Percentiles rank a stretch among this genome's conserved stretches.
These are phyloP conservation scores for Pseudorhombus dupliciocellatus DNA, from an alignment of 2,113 vertebrate species.

Conservation along the genomic window DNA sequence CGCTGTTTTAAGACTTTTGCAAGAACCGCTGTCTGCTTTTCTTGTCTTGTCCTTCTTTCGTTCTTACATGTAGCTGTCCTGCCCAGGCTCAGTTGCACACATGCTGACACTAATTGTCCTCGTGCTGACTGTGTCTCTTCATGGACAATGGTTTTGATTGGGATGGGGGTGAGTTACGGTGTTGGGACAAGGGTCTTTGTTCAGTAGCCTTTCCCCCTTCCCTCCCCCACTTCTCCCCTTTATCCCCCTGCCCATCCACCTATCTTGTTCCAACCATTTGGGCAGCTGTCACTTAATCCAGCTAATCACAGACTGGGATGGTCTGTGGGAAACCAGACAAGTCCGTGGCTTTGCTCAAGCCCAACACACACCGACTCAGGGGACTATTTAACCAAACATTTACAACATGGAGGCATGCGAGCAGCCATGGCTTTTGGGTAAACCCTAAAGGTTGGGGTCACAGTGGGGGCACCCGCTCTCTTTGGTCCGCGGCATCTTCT, in stretches of 20 bases:
- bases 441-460: constrained; percentile 33
- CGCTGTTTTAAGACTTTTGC: constrained; percentile 3
- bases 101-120: constrained; percentile 74
- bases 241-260: constrained; percentile 74
- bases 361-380: constrained; percentile 28
- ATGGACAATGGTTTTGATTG: constrained; percentile 72
- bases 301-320: constrained; percentile 81
- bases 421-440: constrained; percentile 11
- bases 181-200: constrained; percentile 82
- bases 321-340: constrained; percentile 79
- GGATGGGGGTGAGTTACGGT: constrained; percentile 71
- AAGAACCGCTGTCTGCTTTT: constrained; percentile 4
- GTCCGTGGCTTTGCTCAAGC: constrained; percentile 63
- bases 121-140: constrained; percentile 66
- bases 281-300: constrained; percentile 88
- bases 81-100: constrained; percentile 53
- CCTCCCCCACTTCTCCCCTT: constrained; percentile 69
- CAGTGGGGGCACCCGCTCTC: constrained; percentile 11
- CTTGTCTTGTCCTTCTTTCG: no score
- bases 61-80: constrained; percentile 34
- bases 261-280: constrained; percentile 81
- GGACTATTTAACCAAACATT: constrained; percentile 45
- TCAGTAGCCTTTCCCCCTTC: constrained; percentile 67
- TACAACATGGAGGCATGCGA: constrained; percentile 47
- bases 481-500: constrained; percentile 3